Conservation (phyloP, 2,797 vertebrate species). For the Echeneis naucrates region DNA sequence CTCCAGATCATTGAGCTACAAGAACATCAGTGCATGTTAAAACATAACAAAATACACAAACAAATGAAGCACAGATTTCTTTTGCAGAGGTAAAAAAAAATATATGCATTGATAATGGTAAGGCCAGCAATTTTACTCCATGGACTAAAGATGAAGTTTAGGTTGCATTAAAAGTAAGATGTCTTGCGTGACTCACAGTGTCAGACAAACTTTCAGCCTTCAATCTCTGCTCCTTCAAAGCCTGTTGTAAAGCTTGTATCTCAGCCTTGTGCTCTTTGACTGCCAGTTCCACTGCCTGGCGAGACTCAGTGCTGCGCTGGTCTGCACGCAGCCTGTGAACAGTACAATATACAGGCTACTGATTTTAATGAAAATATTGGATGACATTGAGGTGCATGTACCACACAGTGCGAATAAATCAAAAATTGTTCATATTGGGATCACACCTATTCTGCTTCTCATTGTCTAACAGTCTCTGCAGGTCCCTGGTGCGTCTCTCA, state of each 20-base stretch:
- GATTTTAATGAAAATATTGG: not conserved
- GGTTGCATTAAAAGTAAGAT: not conserved
- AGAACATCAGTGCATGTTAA: conserved; percentile 30
- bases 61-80: not conserved
- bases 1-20: conserved; percentile 95
- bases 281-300: conserved; percentile 96
- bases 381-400: not conserved
- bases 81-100: conserved; percentile 3
- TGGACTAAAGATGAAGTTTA: not conserved
- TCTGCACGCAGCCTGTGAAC: conserved; percentile 91
- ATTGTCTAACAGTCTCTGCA: conserved; percentile 94
- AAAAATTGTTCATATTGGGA: not conserved
- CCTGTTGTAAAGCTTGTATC: conserved; percentile 95
- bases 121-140: not conserved
- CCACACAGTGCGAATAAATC: not conserved
- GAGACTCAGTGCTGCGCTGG: conserved; percentile 96
- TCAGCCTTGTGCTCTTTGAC: conserved; percentile 99
- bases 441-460: conserved; percentile 95
- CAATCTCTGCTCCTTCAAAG: conserved; percentile 97
- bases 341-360: conserved; percentile 18
- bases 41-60: conserved; percentile 1
- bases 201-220: conserved; percentile 99
- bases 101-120: not conserved
- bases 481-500: conserved; percentile 92
- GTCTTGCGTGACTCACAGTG: conserved; percentile 85